Evolutionary conservation across 2,888 invertebrate genomes (phyloP).

Genomic region (Alcis repandata): DNA sequence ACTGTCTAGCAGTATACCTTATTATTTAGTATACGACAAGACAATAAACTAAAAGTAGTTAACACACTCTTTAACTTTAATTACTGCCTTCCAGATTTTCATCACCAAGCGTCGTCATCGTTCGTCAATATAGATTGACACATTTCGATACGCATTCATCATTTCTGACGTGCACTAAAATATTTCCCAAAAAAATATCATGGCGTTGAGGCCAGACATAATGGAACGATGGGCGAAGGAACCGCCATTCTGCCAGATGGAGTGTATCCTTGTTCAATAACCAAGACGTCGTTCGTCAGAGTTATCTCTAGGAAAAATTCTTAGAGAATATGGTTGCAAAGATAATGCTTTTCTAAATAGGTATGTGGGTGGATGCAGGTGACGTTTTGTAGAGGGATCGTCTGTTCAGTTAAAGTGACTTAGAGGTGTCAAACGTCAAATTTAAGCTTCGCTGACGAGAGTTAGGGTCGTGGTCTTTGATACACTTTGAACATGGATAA

Average conservation of each 20-base stretch:
- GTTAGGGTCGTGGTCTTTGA: no score
- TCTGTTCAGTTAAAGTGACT: no score
- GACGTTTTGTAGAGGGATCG: background rate
- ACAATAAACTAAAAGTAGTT: no score
- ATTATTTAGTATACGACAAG: no score
- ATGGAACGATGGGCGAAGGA: conserved; percentile 11
- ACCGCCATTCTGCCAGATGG: conserved; percentile 23
- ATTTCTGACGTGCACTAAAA: background rate
- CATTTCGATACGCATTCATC: background rate
- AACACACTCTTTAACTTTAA: no score
- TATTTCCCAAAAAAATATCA: conserved; percentile 9
- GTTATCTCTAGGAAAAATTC: background rate
- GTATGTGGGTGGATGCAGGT: background rate
- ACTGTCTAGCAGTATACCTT: no score
- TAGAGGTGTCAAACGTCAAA: no score
- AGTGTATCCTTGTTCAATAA: conserved; percentile 9
- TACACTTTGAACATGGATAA: no score
- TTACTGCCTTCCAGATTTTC: no score
- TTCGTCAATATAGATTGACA: background rate
- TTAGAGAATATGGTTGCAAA: conserved; percentile 1
- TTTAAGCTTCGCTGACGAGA: no score
- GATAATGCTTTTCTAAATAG: background rate
- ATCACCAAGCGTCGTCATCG: no score
- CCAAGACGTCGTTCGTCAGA: conserved; percentile 10
- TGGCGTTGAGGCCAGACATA: conserved; percentile 14